Evolutionary conservation across 2,888 invertebrate genomes (phyloP).

Genomic region (Pantelozetes paolii): DNA sequence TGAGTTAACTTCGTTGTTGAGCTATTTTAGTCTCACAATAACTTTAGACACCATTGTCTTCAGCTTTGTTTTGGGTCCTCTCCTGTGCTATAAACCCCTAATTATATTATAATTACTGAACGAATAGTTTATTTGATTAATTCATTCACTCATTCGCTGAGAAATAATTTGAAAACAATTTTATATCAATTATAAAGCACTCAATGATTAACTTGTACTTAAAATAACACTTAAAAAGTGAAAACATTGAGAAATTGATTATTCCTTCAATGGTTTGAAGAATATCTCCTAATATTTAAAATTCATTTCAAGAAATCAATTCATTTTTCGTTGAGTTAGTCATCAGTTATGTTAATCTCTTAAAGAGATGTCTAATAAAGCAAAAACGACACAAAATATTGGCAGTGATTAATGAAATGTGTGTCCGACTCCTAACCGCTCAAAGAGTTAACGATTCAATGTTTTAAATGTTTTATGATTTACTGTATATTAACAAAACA

Average conservation of each 20-base stretch:
- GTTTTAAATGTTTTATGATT: background rate
- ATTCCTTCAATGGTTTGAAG: no score
- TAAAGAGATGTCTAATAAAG: background rate
- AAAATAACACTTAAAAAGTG: no score
- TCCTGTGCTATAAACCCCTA: background rate
- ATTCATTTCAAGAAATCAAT: conserved; percentile 2
- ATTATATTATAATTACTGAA: conserved; percentile 8
- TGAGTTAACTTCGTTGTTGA: background rate
- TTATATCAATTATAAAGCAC: no score
- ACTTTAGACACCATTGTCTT: conserved; percentile 1
- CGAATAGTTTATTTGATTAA: background rate
- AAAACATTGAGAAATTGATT: no score
- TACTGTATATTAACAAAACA: background rate
- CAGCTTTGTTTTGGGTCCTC: conserved; percentile 15
- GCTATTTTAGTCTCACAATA: conserved; percentile 9
- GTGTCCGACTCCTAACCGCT: background rate
- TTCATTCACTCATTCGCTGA: background rate
- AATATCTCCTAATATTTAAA: background rate
- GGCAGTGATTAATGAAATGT: conserved; percentile 5
- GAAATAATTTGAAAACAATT: no score
- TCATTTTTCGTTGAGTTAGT: background rate
- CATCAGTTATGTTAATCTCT: background rate
- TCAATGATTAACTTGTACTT: no score
- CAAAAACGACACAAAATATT: background rate
- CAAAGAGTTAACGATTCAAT: background rate